Percentiles rank a stretch among this genome's conserved stretches.
These are phyloP conservation scores for Nipponacmea schrenckii DNA, from an alignment of 2,888 invertebrate genomes.

Conservation along the genomic window DNA sequence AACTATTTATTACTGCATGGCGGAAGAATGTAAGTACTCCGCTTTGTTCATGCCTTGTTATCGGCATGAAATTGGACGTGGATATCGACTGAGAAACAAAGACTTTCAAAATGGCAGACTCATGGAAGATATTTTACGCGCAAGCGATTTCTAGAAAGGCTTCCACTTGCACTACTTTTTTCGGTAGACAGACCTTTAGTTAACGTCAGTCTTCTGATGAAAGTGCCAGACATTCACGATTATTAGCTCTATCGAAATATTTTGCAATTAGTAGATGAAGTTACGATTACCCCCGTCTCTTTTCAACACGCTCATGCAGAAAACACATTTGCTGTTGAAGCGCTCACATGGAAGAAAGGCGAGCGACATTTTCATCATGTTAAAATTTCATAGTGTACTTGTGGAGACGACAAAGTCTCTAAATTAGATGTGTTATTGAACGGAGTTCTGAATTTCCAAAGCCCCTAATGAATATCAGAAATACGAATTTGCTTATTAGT, in stretches of 20 bases:
- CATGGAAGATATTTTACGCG: neutral
- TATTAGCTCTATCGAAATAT: constrained; percentile 6
- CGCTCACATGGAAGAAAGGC: neutral
- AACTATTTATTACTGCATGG: neutral
- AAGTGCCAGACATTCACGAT: neutral
- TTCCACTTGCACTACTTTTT: neutral
- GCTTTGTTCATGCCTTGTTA: neutral
- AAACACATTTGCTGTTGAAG: constrained; percentile 16
- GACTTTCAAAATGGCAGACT: constrained; percentile 3
- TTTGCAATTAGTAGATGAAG: constrained; percentile 2
- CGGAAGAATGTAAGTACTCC: constrained; percentile 1
- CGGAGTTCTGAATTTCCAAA: too few species aligned
- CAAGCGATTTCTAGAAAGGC: constrained; percentile 3
- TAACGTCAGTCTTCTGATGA: neutral
- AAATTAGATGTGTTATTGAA: too few species aligned
- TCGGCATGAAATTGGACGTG: neutral
- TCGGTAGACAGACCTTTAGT: neutral
- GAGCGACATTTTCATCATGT: neutral
- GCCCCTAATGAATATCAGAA: too few species aligned
- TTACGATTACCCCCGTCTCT: constrained; percentile 15
- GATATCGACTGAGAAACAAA: neutral
- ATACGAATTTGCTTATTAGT: too few species aligned
- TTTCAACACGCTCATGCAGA: constrained; percentile 17
- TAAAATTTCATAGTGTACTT: neutral
- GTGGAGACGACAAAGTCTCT: neutral